Percentiles rank a stretch among this genome's conserved stretches.
These are phyloP conservation scores for Donacobius atricapilla DNA, from an alignment of 2,113 vertebrate species.

Conservation along the genomic window DNA sequence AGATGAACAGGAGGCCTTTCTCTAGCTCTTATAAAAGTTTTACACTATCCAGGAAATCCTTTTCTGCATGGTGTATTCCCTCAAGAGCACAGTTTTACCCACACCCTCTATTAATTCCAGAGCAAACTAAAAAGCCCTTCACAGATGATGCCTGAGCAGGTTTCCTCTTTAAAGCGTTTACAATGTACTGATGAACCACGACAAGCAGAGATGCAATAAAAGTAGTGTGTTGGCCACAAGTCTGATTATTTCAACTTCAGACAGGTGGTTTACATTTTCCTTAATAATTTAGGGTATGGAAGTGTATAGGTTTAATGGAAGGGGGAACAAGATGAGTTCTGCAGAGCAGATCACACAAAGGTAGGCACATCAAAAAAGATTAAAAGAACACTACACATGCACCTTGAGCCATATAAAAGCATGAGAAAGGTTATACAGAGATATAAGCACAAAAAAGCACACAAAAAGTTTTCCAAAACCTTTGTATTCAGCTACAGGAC, in stretches of 20 bases:
- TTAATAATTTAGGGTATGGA: neutral
- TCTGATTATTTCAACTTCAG: neutral
- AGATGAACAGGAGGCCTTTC: neutral
- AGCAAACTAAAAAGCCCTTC: neutral
- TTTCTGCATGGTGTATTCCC: neutral
- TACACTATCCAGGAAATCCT: neutral
- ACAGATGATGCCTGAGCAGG: neutral
- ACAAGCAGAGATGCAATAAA: neutral
- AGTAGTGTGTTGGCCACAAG: neutral
- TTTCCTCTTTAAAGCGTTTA: neutral
- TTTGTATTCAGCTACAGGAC: neutral
- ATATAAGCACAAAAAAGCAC: neutral
- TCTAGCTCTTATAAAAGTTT: neutral
- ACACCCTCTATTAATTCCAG: neutral
- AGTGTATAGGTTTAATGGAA: neutral
- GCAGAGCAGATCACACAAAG: neutral
- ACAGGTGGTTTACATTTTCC: neutral
- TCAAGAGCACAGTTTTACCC: neutral
- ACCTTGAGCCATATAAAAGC: neutral
- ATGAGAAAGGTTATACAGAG: neutral
- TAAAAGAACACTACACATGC: neutral
- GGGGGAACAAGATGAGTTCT: neutral
- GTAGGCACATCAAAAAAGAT: neutral
- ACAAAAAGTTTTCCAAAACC: neutral
- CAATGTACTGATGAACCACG: neutral